phyloP scores from a whole-genome alignment of 2,113 vertebrate species.

The Nycticryphes semicollaris region DNA sequence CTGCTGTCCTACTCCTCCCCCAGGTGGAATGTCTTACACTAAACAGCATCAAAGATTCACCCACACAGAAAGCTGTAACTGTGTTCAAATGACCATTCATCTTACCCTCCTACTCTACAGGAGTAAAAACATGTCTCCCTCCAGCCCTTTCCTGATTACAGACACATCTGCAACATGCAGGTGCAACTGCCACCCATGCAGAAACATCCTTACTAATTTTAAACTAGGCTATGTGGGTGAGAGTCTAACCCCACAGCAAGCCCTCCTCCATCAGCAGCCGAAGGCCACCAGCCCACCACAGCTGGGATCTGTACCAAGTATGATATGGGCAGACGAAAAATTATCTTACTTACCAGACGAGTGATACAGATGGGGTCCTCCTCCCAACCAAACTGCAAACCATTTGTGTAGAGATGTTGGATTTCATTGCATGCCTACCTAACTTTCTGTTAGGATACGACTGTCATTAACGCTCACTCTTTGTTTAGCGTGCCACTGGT shows the following conservation, averaged over 20 bases:
- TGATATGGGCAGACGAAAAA: background rate
- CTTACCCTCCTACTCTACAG: background rate
- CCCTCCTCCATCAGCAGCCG: background rate
- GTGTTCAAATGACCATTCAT: background rate
- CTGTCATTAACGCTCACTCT: background rate
- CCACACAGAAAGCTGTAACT: conserved; percentile 2
- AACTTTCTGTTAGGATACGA: background rate
- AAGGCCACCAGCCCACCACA: background rate
- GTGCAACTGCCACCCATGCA: background rate
- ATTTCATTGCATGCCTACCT: background rate
- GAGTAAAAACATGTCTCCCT: background rate
- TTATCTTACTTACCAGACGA: background rate
- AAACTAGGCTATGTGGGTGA: background rate
- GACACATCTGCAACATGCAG: background rate
- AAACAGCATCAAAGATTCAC: background rate
- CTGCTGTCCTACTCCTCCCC: background rate
- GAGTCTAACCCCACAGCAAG: background rate
- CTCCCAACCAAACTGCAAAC: background rate
- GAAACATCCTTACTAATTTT: background rate
- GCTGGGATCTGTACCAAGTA: background rate
- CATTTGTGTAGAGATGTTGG: background rate
- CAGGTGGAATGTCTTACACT: background rate
- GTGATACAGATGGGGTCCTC: background rate
- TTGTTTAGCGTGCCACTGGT: background rate
- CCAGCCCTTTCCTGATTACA: background rate